Evolutionary conservation across 2,797 vertebrate genomes (phyloP), one percentile per base, ranked within the genome.

Genomic region (Sebastes hubbsi): DNA sequence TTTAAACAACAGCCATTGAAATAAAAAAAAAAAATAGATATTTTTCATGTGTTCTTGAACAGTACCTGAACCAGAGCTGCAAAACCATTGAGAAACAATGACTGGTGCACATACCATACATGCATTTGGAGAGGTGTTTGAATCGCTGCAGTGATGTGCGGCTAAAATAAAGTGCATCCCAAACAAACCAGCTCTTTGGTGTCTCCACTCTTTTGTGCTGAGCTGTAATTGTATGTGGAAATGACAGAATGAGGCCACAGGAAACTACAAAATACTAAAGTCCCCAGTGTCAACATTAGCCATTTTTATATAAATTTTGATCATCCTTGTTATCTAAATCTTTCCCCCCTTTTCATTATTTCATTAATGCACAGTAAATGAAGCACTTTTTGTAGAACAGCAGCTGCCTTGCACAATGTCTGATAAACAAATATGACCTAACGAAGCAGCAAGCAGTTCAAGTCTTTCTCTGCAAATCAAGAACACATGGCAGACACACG

Each of bases 341-440:
- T 54, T 72, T 64, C 8, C 13, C 36, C 5, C 9, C 20, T 20
- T 59, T 38, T 52, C 11, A 16, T 16, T 3, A 8, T 75, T 71
- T 27, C 69, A 54, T 65, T 59, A 79, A 38, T 18, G 30, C 42
- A 10, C 63, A 20, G 4, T 59, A 79, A 81, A 75, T 75, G 24
- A 71, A 76, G 59, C 62, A 18, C 70, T 80, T 75, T 82, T 38
- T 74, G 22, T 77, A 29, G 61, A 87, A 86, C 88, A 84, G 76
- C 87, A 90, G 89, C 87, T 91, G 81, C 79, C 87, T 86, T 89
- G 82, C 77, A 62, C 49, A 27, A 83, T 66, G 88, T 90, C 91
- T 91, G 92, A 91, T 91, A 91, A 94, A 95, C 85, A 92, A 83
- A 91, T 90, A 87, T 90, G 91, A 93, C 76, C 89, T 94, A 93